Base-by-base conservation (phyloP, 2,113 vertebrate genomes). In the Clarias macrocephalus region DNA sequence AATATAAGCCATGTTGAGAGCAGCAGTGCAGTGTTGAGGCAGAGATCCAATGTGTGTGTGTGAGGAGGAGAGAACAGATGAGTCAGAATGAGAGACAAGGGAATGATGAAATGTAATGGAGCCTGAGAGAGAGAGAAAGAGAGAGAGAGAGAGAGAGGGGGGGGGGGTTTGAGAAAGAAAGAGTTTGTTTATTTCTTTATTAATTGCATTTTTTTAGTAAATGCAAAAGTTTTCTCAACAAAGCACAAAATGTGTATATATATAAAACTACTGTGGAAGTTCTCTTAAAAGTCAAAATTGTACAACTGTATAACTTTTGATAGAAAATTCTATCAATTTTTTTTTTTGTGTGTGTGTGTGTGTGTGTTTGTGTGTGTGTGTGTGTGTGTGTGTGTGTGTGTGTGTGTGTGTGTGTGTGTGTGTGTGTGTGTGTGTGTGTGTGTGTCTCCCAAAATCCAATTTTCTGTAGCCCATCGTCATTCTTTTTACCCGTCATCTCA, bases 91-190 rank as follows among this genome's bases (percentile, higher is more conserved):
- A 92, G 89, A 93, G 88, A 88, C 92, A 59, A 52, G 91, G 91
- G 92, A 91, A 89, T 92, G 88, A 94, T 93, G 83, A 93, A 92
- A 89, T 90, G 88, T 90, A 94, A 95, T 94, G 93, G 90, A 89
- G 93, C 93, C 92, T 93, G 90, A 73, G 70, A 42, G 70, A 42
- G 15, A 72, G 68, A 37, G 68, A 72, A 5, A 9, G 68, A 70
- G 68, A 19, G 16, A 37, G 68, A 68, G 65, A 33, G 15, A 70
- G n/a, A 66, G 65, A 65, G 25, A 65, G 21, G n/a, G 25, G 13
- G 4, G 8, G 42, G 42, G 42, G 5, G 5, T n/a, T 5, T 42
- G 66, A 70, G 66, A 37, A 30, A 70, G 30, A 37, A 16, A 19
- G 30, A 33, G 16, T 7, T 66, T 66, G 2, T 25, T 42, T 42